A percentile compares a stretch with the other conserved stretches of the same genome.
phyloP scores from a whole-genome alignment of 2,113 vertebrate genomes.

The Percina caprodes region DNA sequence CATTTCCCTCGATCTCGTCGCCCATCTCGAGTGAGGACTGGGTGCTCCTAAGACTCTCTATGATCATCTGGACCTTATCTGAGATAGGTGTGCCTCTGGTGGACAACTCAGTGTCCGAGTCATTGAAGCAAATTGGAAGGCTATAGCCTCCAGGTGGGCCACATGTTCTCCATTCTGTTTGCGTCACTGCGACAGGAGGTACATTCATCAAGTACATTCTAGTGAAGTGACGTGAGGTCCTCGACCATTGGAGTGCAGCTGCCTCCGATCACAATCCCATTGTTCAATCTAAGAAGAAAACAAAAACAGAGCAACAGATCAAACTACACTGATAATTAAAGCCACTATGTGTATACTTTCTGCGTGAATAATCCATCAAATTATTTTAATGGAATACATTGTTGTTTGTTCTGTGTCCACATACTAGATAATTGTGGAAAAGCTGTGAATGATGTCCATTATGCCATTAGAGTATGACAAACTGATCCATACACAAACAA shows the following conservation, averaged over 20 bases:
- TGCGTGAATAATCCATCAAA: neutral
- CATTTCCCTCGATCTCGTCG: constrained; percentile 83
- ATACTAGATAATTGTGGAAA: neutral
- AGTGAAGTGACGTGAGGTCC: constrained; percentile 75
- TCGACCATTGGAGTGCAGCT: constrained; percentile 65
- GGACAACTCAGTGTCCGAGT: constrained; percentile 83
- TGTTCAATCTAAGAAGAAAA: constrained; percentile 71
- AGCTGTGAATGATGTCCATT: neutral
- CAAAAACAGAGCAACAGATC: constrained; percentile 36
- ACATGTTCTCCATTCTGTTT: constrained; percentile 92
- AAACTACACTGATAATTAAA: constrained; percentile 9
- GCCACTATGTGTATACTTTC: neutral
- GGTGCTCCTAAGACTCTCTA: constrained; percentile 90
- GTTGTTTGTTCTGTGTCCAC: neutral
- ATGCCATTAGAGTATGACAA: neutral
- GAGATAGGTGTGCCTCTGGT: constrained; percentile 84
- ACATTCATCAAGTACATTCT: constrained; percentile 98
- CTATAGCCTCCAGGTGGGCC: constrained; percentile 86
- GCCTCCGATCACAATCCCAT: constrained; percentile 80
- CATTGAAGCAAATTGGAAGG: constrained; percentile 89
- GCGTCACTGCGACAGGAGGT: constrained; percentile 90
- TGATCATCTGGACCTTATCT: constrained; percentile 93
- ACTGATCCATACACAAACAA: neutral
- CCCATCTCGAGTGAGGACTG: constrained; percentile 89
- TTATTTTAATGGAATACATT: neutral